Percentiles rank a stretch among this genome's conserved stretches.
phyloP scores from a whole-genome alignment of 2,113 vertebrate species.

The Thomomys bottae region DNA sequence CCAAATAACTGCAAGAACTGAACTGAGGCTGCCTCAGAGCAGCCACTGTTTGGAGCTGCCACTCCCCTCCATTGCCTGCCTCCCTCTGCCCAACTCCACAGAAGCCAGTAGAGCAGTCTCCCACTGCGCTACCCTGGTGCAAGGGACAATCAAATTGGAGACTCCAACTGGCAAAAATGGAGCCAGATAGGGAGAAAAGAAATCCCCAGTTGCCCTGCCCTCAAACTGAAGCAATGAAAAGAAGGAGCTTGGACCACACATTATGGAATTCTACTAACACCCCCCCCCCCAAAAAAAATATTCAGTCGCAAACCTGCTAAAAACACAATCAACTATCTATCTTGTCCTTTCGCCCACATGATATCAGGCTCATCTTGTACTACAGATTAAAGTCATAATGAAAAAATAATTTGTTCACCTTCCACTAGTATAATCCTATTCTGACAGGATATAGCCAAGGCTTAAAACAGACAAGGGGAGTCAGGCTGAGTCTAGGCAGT shows the following conservation, averaged over 20 bases:
- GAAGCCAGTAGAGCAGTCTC: not conserved
- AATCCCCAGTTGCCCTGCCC: too few species aligned
- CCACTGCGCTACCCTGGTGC: not conserved
- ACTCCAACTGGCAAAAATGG: not conserved
- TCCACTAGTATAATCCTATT: not conserved
- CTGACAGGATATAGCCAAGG: not conserved
- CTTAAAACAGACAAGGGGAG: not conserved
- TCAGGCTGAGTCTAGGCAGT: not conserved
- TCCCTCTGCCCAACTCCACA: not conserved
- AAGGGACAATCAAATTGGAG: not conserved
- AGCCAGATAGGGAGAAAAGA: not conserved
- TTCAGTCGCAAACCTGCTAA: not conserved
- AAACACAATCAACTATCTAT: not conserved
- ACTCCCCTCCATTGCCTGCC: not conserved
- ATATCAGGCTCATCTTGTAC: not conserved
- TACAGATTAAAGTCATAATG: conserved; percentile 13
- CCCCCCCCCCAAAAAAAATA: not conserved
- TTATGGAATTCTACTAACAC: not conserved
- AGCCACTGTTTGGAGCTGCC: not conserved
- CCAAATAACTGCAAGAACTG: not conserved
- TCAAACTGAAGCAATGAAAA: not conserved
- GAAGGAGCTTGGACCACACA: not conserved
- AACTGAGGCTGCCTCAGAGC: not conserved
- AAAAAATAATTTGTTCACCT: not conserved
- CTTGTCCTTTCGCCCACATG: not conserved